Percentiles rank a stretch among this genome's conserved stretches.
phyloP scores from a whole-genome alignment of 2,113 vertebrate species.

The Tenrec ecaudatus region DNA sequence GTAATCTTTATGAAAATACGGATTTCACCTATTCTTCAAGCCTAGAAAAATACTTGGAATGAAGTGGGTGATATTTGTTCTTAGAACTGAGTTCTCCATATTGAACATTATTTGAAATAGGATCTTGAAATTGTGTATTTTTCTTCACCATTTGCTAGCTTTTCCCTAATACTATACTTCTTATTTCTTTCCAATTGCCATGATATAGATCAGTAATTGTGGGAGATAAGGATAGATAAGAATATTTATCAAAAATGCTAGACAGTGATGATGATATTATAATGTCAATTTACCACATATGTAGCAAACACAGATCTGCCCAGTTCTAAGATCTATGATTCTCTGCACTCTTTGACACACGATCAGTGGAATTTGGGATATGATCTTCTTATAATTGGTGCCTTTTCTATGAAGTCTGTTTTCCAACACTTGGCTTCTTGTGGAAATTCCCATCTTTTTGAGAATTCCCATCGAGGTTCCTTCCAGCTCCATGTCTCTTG shows the following conservation, averaged over 20 bases:
- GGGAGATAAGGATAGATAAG: slow-evolving; percentile 3
- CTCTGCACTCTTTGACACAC: neutral
- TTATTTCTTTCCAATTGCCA: neutral
- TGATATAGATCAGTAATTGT: neutral
- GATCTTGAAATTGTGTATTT: slow-evolving; percentile 28
- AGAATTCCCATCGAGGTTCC: neutral
- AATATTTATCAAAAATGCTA: neutral
- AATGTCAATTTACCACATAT: slow-evolving; percentile 14
- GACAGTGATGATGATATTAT: neutral
- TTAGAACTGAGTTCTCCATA: neutral
- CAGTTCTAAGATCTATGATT: neutral
- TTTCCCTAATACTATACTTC: neutral
- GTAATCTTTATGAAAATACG: neutral
- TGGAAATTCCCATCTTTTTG: neutral
- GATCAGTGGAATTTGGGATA: neutral
- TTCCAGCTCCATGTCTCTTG: neutral
- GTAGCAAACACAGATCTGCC: neutral
- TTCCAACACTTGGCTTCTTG: neutral
- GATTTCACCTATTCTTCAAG: neutral
- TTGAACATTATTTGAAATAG: neutral
- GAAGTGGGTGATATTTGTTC: neutral
- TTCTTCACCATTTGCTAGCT: neutral
- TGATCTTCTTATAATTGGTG: neutral
- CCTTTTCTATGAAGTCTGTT: neutral
- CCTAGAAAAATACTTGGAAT: neutral